Conservation (phyloP, 37 sponge, comb jelly and placozoan genomes). For the Chondrilla cf. caribensis region DNA sequence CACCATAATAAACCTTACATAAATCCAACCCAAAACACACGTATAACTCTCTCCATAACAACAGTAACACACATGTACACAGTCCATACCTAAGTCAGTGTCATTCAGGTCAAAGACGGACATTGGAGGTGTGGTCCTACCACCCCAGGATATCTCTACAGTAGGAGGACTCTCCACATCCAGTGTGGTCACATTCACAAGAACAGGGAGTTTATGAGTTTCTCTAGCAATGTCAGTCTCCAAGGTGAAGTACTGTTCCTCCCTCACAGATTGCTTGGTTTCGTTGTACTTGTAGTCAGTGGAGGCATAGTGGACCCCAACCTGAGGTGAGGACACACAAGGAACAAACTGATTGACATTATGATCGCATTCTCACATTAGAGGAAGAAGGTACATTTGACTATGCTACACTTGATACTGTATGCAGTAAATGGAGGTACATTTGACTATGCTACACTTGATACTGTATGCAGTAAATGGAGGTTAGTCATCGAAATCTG, state of each 20-base stretch:
- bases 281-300: constrained; percentile 39
- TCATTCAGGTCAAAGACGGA: constrained; percentile 1
- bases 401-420: too few relatives aligned
- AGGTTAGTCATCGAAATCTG: too few relatives aligned
- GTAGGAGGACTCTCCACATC: background rate
- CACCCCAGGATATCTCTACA: constrained; percentile 30
- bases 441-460: too few relatives aligned
- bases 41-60: too few relatives aligned
- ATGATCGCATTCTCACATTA: too few relatives aligned
- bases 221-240: constrained; percentile 34
- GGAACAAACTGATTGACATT: too few relatives aligned
- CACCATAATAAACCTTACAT: too few relatives aligned
- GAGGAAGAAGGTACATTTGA: too few relatives aligned
- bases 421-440: too few relatives aligned
- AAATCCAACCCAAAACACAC: too few relatives aligned
- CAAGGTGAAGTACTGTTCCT: constrained; percentile 34
- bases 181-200: background rate
- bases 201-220: constrained; percentile 32
- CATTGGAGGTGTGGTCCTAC: background rate
- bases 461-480: too few relatives aligned
- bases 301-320: constrained; percentile 47
- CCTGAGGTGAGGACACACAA: constrained; percentile 24
- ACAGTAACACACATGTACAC: too few relatives aligned
- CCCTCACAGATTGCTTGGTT: constrained; percentile 42
- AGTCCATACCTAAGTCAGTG: background rate